Base-by-base conservation (phyloP, 2,113 vertebrate genomes). In the Notothenia coriiceps region DNA sequence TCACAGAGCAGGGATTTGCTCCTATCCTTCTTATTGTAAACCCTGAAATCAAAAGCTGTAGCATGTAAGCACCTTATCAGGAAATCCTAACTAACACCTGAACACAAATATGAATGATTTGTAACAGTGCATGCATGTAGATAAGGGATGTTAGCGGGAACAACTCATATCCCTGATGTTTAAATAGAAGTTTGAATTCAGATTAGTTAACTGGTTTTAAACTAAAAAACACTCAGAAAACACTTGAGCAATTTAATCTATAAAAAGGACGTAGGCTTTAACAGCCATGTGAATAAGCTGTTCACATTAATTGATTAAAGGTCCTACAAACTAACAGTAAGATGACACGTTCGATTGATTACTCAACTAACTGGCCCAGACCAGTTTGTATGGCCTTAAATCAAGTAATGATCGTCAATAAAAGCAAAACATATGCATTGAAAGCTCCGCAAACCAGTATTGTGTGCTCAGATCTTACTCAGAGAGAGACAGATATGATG, bases 391-490 rank as follows among this genome's bases (percentile, higher is more conserved):
- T 83, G 77, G 51, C 17, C n/a, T 49, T 60, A 35, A 12, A 55
- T 60, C 44, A 85, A 52, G 13, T 2, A 63, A 82, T 80, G 77
- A 77, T 61, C 13, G 46, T 20, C 64, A 66, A 51, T 74, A 33
- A 76, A 61, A 70, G 61, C 13, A 5, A 22, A 29, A 12, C 74
- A 8, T 70, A 70, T 49, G 77, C 70, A 49, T 75, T 63, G 65
- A 64, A 80, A 74, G 78, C 59, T 60, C 11, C 50, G 67, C 40
- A 66, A 71, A 74, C 49, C 74, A 74, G 40, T 47, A 80, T 73
- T 84, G 71, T 64, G 57, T 73, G 46, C 75, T 86, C 57, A 4
- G 46, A 83, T 80, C 67, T 62, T 79, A 63, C 54, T 7, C 65
- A 72, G 50, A 70, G 57, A 64, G 44, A 84, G 69, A 55, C 52